A percentile compares a stretch with the other conserved stretches of the same genome.
Evolutionary conservation across 2,113 vertebrate genomes (phyloP).

Genomic region (Pungitius pungitius): DNA sequence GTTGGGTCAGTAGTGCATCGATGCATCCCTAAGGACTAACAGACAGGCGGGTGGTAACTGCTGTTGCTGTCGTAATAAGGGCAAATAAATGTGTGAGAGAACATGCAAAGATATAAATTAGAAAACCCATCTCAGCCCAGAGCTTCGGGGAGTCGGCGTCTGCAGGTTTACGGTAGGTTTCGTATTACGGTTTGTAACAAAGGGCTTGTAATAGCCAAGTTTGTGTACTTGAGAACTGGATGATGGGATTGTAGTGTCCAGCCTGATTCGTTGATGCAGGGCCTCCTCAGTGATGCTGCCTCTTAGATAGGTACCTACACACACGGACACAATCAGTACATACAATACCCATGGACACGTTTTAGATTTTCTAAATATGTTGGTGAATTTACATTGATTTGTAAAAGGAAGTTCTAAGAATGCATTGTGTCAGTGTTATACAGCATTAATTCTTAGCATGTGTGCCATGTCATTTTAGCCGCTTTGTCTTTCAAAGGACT

Average conservation of each 20-base stretch:
- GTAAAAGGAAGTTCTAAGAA: neutral
- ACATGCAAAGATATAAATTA: constrained; percentile 54
- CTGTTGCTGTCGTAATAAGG: constrained; percentile 3
- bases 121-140: constrained; percentile 50
- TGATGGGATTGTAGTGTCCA: constrained; percentile 80
- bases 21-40: neutral
- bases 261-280: constrained; percentile 79
- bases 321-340: neutral
- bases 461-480: neutral
- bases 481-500: no score
- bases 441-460: neutral
- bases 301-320: constrained; percentile 95
- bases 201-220: constrained; percentile 6
- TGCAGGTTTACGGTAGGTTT: constrained; percentile 25
- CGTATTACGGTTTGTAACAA: constrained; percentile 19
- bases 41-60: neutral
- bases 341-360: neutral
- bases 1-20: neutral
- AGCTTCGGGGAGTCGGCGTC: constrained; percentile 25
- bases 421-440: neutral
- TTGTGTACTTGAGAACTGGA: constrained; percentile 37
- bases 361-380: neutral
- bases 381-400: neutral
- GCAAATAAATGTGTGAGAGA: constrained; percentile 16
- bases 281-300: constrained; percentile 88